phyloP scores from a whole-genome alignment of 2,797 vertebrate species.

The Schizopygopsis malacanthus region DNA sequence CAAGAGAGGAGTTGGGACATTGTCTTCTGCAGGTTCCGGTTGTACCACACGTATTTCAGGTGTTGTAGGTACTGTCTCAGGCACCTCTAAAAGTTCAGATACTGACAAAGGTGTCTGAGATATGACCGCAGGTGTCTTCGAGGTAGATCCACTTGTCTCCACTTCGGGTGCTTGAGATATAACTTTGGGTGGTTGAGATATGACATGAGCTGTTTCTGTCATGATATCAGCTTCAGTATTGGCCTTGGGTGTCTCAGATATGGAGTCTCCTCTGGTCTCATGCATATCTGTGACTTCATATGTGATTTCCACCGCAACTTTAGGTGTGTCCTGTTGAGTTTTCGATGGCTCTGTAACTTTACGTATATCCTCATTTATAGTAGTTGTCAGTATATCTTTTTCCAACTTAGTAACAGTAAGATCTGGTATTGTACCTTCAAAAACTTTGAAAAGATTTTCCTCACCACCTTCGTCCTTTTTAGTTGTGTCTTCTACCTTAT shows the following conservation, averaged over 20 bases:
- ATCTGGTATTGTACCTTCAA: neutral
- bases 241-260: neutral
- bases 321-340: constrained; percentile 2
- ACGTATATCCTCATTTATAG: neutral
- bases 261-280: neutral
- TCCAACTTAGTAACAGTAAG: neutral
- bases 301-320: neutral
- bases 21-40: constrained; percentile 9
- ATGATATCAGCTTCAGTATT: constrained; percentile 3
- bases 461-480: neutral
- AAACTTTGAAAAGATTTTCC: neutral
- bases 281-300: neutral
- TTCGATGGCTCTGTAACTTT: constrained; percentile 3
- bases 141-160: neutral
- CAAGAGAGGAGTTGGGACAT: constrained; percentile 2
- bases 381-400: neutral
- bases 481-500: neutral
- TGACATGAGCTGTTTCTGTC: neutral
- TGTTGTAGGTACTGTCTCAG: neutral
- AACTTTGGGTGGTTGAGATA: constrained; percentile 9
- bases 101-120: neutral
- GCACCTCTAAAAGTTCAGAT: neutral
- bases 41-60: constrained; percentile 7
- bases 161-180: constrained; percentile 12
- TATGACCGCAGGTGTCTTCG: neutral